Base-by-base conservation (phyloP, 2,797 vertebrate genomes). In the Sebastolobus alascanus region DNA sequence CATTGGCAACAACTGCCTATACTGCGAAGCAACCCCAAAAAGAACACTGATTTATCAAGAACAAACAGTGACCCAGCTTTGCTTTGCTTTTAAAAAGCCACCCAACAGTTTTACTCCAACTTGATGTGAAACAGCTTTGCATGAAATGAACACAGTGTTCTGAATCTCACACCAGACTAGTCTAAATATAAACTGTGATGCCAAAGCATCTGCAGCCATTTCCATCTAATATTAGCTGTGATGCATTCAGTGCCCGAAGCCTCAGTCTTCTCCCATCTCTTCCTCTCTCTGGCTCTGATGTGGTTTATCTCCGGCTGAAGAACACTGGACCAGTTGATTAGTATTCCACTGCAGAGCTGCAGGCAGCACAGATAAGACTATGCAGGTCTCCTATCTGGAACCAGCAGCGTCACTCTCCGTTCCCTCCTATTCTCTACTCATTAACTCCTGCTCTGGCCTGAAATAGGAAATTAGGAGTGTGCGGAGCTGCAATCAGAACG, bases 271-370 rank as follows among this genome's bases (percentile, higher is more conserved):
- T 63, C 67, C 14, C 50, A 2, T n/a, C 38, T 73, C 50, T 8
- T 50, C 29, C 52, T 18, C 55, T 77, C 4, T 60, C 20, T 67
- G 38, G 11, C 75, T 78, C 54, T 71, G 58, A 75, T 80, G 75
- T 18, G 7, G 40, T 83, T 83, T 78, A 79, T 89, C 79, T 87
- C 9, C 43, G 0, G 73, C 63, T 77, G 61, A 50, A 69, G 68
- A 85, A 84, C 84, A 78, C 50, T 55, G 55, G 78, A 68, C 68
- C 56, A 9, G 70, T 56, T 64, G 40, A 80, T 87, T 87, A 46
- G 83, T 77, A 77, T 84, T 87, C 83, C 43, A 2, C 59, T 43
- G 72, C 80, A 73, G 80, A 73, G 79, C 82, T 84, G 69, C 86
- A 73, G 85, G 87, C 84, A 0, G 52, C 9, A 5, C 65, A 71